Conservation (phyloP, 2,888 invertebrate species). For the Nemapogon koenigi region DNA sequence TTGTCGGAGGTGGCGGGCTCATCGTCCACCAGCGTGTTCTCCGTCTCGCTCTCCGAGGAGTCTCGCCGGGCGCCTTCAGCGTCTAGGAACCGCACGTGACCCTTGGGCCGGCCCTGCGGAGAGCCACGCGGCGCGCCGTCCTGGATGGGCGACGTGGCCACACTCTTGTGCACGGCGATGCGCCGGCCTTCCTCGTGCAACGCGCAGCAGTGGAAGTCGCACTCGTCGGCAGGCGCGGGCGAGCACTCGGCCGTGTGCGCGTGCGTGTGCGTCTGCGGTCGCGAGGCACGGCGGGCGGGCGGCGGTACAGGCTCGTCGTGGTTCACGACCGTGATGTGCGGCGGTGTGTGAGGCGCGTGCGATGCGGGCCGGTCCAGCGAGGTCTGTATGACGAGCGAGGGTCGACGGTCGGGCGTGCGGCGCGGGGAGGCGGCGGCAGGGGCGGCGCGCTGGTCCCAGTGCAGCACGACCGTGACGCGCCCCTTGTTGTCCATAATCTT, state of each 20-base stretch:
- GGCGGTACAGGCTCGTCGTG: conserved; percentile 87
- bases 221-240: conserved; percentile 77
- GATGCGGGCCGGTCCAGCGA: conserved; percentile 74
- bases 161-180: conserved; percentile 91
- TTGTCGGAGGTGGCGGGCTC: conserved; percentile 89
- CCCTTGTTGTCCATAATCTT: conserved; percentile 99
- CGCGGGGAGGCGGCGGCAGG: conserved; percentile 62
- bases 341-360: conserved; percentile 70
- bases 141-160: conserved; percentile 92
- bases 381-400: conserved; percentile 77
- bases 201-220: conserved; percentile 96
- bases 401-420: conserved; percentile 65
- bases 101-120: conserved; percentile 73
- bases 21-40: conserved; percentile 92
- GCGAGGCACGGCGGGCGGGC: conserved; percentile 59
- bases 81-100: conserved; percentile 87
- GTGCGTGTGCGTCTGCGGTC: conserved; percentile 77
- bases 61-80: conserved; percentile 72
- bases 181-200: conserved; percentile 92
- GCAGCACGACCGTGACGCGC: conserved; percentile 93
- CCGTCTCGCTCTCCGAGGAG: conserved; percentile 92
- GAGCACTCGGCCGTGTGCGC: conserved; percentile 85
- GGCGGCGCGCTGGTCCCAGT: conserved; percentile 90
- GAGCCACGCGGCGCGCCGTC: conserved; percentile 73
- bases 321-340: conserved; percentile 93